Percentiles rank a stretch among this genome's conserved stretches.
phyloP scores from a whole-genome alignment of 2,113 vertebrate species.

The Tympanuchus pallidicinctus region DNA sequence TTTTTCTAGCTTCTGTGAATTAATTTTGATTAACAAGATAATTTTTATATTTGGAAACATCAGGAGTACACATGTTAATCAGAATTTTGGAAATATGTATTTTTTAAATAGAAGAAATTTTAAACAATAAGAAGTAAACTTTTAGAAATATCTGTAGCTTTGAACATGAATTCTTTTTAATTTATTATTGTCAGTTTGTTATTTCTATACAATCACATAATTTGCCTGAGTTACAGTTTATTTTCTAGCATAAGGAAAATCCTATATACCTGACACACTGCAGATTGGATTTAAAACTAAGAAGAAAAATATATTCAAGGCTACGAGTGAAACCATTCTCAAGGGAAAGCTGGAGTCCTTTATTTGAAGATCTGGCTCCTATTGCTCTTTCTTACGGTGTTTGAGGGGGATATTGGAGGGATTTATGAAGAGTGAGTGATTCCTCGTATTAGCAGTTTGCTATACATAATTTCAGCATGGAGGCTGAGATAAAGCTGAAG shows the following conservation, averaged over 20 bases:
- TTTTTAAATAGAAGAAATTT: not conserved
- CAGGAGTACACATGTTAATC: not conserved
- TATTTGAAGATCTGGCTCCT: not conserved
- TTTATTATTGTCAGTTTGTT: not conserved
- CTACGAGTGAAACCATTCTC: not conserved
- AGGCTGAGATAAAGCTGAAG: not conserved
- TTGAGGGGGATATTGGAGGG: not conserved
- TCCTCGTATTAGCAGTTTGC: not conserved
- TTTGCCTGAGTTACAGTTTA: not conserved
- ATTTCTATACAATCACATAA: not conserved
- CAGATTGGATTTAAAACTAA: not conserved
- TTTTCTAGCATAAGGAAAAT: not conserved
- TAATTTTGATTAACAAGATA: constrained; percentile 37
- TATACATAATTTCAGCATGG: not conserved
- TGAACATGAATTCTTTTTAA: not conserved
- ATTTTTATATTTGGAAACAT: constrained; percentile 37
- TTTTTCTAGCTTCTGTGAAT: constrained; percentile 56
- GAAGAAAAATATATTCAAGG: not conserved
- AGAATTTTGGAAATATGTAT: not conserved
- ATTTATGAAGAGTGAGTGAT: not conserved
- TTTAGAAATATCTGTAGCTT: not conserved
- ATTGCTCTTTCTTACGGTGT: not conserved
- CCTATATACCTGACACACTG: not conserved
- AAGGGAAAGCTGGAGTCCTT: not conserved
- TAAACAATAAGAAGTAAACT: not conserved